A percentile compares a stretch with the other conserved stretches of the same genome.
Conservation (phyloP, 2,888 invertebrate species). For the Morinoia aosen region DNA sequence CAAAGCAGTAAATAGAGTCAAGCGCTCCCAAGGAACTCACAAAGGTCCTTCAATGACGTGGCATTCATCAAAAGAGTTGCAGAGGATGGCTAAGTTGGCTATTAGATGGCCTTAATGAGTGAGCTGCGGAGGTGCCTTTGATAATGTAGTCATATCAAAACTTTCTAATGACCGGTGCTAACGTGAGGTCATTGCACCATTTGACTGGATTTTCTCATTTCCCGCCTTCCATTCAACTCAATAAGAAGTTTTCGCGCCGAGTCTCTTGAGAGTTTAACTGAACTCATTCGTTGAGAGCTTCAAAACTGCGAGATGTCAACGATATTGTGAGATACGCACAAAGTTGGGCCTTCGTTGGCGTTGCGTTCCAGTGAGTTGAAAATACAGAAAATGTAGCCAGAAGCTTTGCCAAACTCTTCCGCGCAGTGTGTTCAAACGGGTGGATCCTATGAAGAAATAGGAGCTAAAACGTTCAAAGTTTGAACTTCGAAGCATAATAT, state of each 20-base stretch:
- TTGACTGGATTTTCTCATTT: neutral
- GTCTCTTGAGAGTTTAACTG: neutral
- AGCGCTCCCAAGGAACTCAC: neutral
- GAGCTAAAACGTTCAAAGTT: neutral
- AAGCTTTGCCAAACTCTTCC: neutral
- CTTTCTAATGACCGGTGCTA: neutral
- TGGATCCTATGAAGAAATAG: neutral
- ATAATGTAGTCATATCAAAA: neutral
- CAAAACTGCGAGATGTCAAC: neutral
- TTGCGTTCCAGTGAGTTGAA: neutral
- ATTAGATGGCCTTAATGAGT: neutral
- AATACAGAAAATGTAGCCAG: neutral
- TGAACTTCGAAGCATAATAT: neutral
- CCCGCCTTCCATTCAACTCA: neutral
- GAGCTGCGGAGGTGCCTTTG: neutral
- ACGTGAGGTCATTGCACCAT: neutral
- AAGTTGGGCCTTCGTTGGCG: neutral
- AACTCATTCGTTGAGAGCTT: neutral
- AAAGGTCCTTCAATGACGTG: neutral
- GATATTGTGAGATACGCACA: neutral
- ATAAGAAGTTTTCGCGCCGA: neutral
- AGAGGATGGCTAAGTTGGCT: neutral
- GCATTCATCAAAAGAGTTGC: neutral
- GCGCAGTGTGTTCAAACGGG: neutral
- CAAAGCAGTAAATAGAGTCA: neutral